Evolutionary conservation across 1,140 invertebrate species (phyloP).

Genomic region (Macrocentrus cingulum): DNA sequence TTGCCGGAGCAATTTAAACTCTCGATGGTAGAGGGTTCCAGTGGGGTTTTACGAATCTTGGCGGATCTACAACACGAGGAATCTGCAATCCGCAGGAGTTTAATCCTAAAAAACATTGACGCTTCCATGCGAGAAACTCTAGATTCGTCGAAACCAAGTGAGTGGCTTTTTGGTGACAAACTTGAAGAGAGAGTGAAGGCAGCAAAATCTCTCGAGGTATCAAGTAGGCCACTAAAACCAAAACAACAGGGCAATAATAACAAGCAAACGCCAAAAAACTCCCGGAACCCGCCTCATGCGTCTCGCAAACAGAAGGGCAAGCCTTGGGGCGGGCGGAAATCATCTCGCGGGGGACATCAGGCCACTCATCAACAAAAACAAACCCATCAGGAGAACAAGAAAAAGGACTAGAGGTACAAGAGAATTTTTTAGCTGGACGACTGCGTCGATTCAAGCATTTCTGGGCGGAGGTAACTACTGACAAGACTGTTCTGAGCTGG

Average conservation of each 20-base stretch:
- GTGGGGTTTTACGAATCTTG: slow-evolving; percentile 17
- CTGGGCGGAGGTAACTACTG: slow-evolving; percentile 18
- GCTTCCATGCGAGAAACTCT: slow-evolving; percentile 19
- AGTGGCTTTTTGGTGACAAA: slow-evolving; percentile 25
- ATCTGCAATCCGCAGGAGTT: slow-evolving; percentile 18
- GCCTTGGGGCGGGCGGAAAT: slow-evolving; percentile 12
- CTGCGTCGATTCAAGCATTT: background rate
- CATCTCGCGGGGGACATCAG: background rate
- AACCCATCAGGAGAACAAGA: background rate
- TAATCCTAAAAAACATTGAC: slow-evolving; percentile 26
- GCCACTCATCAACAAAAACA: background rate
- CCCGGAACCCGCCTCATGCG: slow-evolving; percentile 11
- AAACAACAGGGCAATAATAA: background rate
- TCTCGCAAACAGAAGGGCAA: background rate
- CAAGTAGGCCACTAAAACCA: slow-evolving; percentile 8
- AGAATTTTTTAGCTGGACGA: slow-evolving; percentile 7
- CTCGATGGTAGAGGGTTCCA: background rate
- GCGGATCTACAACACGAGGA: slow-evolving; percentile 27
- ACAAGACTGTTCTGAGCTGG: slow-evolving; percentile 19
- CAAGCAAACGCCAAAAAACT: slow-evolving; percentile 21
- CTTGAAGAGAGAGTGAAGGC: slow-evolving; percentile 24
- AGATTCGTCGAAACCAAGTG: slow-evolving; percentile 1
- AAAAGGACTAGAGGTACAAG: background rate
- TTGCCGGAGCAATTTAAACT: background rate
- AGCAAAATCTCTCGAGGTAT: slow-evolving; percentile 11